Evolutionary conservation across 2,113 vertebrate genomes (phyloP).

Genomic region (Natator depressus): DNA sequence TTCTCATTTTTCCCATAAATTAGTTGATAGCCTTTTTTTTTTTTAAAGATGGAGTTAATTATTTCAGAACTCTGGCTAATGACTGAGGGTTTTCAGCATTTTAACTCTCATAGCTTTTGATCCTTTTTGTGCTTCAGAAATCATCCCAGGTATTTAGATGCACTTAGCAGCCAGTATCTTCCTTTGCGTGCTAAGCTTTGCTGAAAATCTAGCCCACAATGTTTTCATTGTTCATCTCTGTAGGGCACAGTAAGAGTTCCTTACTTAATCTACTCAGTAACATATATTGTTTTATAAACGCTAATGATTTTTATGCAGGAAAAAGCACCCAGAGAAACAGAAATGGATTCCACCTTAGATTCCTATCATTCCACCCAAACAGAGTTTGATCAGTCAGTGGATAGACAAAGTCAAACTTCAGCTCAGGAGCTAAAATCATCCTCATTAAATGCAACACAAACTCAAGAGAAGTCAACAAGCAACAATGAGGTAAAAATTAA

Average conservation of each 20-base stretch:
- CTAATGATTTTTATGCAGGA: conserved; percentile 64
- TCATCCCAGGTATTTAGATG: conserved; percentile 8
- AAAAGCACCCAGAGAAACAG: conserved; percentile 70
- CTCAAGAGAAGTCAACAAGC: conserved; percentile 43
- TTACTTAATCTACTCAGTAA: not conserved
- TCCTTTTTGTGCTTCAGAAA: conserved; percentile 19
- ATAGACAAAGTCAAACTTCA: conserved; percentile 51
- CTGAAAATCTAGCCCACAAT: not conserved
- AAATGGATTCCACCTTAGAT: conserved; percentile 76
- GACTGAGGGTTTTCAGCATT: conserved; percentile 17
- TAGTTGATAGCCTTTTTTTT: conserved; percentile 27
- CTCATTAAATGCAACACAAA: conserved; percentile 10
- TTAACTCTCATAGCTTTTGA: conserved; percentile 24
- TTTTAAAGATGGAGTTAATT: not conserved
- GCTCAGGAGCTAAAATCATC: conserved; percentile 57
- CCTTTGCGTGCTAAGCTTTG: conserved; percentile 21
- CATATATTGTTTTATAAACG: not conserved
- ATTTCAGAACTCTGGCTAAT: conserved; percentile 27
- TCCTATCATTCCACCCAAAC: conserved; percentile 85
- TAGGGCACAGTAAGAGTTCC: not conserved
- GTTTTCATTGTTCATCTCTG: not conserved
- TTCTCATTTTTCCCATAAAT: conserved; percentile 35
- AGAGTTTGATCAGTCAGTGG: conserved; percentile 76
- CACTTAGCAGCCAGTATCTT: not conserved
- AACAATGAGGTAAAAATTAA: conserved; percentile 76